Base-by-base conservation (phyloP, 2,888 invertebrate genomes). In the Temnothorax unifasciatus region DNA sequence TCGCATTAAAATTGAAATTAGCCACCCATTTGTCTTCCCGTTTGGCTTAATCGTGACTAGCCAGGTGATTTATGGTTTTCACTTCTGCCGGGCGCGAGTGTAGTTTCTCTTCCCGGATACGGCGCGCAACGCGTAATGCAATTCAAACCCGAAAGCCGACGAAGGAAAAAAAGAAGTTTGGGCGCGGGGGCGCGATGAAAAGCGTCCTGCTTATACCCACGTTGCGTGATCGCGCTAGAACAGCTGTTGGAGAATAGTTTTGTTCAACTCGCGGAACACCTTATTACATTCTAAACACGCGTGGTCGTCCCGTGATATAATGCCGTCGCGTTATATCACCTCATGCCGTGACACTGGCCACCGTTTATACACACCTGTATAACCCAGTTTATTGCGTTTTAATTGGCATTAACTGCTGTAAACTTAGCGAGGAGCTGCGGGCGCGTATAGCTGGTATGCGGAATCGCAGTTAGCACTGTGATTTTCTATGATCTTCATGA, bases 1-100 rank as follows among this genome's bases (percentile, higher is more conserved):
- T 86, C 86, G 87, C 89, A 90, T 90, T 89, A 92, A 90, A 90
- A 92, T 91, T 90, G 91, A 92, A 92, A 92, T 92, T 91, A 92
- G 91, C 91, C 88, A 88, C 84, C 89, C 92, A 92, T 92, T 92
- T 90, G 91, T 90, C 91, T 89, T 86, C 87, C 85, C 85, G 87
- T 90, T 90, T 84, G 85, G 90, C 86, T 90, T 91, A 92, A 92
- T 91, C 92, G 85, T 87, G 89, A 90, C 88, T 85, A 84, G 85
- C 84, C 73, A 64, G 82, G 87, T 92, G 92, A 92, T 92, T 92
- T 92, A 92, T 92, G 88, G 87, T 89, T 87, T 75, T 87, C 88
- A 87, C 86, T 88, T 90, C 89, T 86, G 69, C 82, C 77, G 71
- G 63, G 82, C 86, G 85, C 84, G 85, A 90, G 85, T 88, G 88